Base-by-base conservation (phyloP, 2,113 vertebrate species). In the Labeo catla region DNA sequence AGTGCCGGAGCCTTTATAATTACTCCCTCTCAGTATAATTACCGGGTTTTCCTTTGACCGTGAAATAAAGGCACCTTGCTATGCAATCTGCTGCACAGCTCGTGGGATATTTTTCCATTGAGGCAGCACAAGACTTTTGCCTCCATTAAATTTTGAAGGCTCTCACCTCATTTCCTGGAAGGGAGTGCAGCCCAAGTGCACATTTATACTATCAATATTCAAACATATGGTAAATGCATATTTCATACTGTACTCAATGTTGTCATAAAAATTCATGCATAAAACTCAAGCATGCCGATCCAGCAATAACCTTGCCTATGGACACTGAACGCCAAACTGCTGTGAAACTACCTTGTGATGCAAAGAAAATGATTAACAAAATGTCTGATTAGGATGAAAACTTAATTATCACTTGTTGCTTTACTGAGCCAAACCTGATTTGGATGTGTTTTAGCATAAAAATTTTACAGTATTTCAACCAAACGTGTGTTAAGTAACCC, bases 21-120 rank as follows among this genome's bases (percentile, higher is more conserved):
- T 82, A 74, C 45, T 82, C 85, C 54, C 57, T 86, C 70, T 86
- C 65, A 73, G 84, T 47, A 47, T 82, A 73, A 81, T 81, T 76
- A 81, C 85, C 47, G 54, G 70, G 68, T 21, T 86, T 86, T 76
- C 78, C 78, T 86, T 81, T 86, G 54, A 86, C 43, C 16, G 52
- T 81, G 16, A 54, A 80, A 57, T 85, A 80, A 80, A 43, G 36
- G 49, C 50, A 86, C 65, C 36, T 70, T 81, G 84, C n/a, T 61
- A 70, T 34, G 76, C 47, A 34, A 59, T 80, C 65, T 72, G 39
- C 34, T 28, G 34, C 66, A 76, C 45, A 82, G 78, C 85, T 63
- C 12, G 19, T 43, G 63, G 63, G 28, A 54, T 21, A 50, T 49
- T 82, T 63, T 61, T 52, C 34, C 39, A 81, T 15, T 36, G 39